Base-by-base conservation (phyloP, 2,888 invertebrate species). In the Sisyra nigra region DNA sequence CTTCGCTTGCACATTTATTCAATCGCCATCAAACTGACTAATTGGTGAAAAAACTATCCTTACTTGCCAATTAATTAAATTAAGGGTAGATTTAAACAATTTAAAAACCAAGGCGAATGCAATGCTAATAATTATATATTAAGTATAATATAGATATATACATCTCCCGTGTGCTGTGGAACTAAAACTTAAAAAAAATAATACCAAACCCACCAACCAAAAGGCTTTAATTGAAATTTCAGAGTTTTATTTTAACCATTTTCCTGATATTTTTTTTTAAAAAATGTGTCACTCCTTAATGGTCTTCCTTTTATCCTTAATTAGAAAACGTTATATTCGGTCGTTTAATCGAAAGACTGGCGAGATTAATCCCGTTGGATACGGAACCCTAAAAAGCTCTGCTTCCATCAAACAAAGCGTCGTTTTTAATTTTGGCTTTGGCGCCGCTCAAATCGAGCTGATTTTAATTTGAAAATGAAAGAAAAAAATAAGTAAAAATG, bases 1-100 rank as follows among this genome's bases (percentile, higher is more conserved):
- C 44, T 34, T 34, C 44, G 45, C 47, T 47, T 47, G 47, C 47
- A 47, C 47, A 41, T 24, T 3, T 24, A 24, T 24, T 24, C 24
- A 24, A 24, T 39, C 42, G 42, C 42, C 45, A 42, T 38, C 5
- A 24, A 24, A 24, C 3, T 24, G 7, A 24, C 7, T 7, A 3
- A 24, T 5, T 24, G 3, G 24, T 3, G 3, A 7, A 24, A 24
- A 24, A 24, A 24, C 24, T 24, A 24, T 7, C 24, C 24, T 24
- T 24, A 24, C 3, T 24, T 24, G n/a, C n/a, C n/a, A n/a, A n/a
- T n/a, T n/a, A n/a, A n/a, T 24, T 24, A 24, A n/a, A n/a, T n/a
- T 24, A 24, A 24, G 24, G 24, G 24, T 24, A 24, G 24, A 14
- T 34, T 34, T 34, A 10, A 31, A 31, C 31, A 34, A 7, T 8